Percentiles rank a stretch among this genome's conserved stretches.
phyloP scores from a whole-genome alignment of 2,113 vertebrate species.

The Isurus oxyrinchus region DNA sequence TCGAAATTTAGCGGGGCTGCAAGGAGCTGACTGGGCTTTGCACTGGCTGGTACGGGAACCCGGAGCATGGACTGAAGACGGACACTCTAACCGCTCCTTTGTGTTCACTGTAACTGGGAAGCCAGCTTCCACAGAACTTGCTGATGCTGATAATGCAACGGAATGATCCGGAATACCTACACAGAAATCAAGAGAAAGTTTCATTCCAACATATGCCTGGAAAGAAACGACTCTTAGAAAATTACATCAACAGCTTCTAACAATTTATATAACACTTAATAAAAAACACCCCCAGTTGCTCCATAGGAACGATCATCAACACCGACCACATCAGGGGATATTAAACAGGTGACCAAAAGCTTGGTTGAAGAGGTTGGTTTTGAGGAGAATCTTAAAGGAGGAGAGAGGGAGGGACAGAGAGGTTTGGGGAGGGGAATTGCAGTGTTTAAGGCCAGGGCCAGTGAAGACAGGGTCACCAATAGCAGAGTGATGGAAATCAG shows the following conservation, averaged over 20 bases:
- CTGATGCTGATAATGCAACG: conserved; percentile 47
- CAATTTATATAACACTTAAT: conserved; percentile 43
- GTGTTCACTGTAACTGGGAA: conserved; percentile 40
- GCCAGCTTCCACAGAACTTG: conserved; percentile 40
- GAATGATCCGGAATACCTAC: conserved; percentile 9
- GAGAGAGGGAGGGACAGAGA: not conserved
- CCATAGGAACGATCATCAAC: not conserved
- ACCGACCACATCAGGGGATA: not conserved
- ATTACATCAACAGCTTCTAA: conserved; percentile 47
- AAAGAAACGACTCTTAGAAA: conserved; percentile 26
- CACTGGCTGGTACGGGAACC: conserved; percentile 51
- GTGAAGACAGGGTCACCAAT: not conserved
- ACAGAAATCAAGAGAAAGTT: no score
- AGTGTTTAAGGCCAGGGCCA: not conserved
- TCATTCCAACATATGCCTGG: not conserved
- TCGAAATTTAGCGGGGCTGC: conserved; percentile 58
- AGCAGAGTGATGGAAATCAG: no score
- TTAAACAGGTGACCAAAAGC: not conserved
- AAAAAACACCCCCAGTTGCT: not conserved
- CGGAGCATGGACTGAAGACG: conserved; percentile 59
- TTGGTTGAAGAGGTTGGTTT: not conserved
- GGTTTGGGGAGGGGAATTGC: not conserved
- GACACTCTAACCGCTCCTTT: conserved; percentile 58
- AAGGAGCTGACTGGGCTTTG: conserved; percentile 70
- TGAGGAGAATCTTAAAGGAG: not conserved